phyloP scores from a whole-genome alignment of 2,113 vertebrate species.

The Chunga burmeisteri region DNA sequence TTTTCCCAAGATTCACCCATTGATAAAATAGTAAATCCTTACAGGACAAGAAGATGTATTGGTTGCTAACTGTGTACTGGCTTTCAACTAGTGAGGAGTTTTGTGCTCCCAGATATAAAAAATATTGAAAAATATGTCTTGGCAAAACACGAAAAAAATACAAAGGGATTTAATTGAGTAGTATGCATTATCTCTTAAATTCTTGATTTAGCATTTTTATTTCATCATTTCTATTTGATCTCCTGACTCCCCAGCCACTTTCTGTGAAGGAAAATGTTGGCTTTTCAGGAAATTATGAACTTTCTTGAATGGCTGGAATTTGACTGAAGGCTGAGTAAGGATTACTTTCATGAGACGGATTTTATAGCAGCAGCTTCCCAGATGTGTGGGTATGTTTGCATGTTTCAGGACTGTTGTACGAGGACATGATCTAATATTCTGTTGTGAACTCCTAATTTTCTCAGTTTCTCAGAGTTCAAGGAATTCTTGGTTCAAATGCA shows the following conservation, averaged over 20 bases:
- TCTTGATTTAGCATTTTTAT: not conserved
- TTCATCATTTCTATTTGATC: not conserved
- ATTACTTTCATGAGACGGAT: not conserved
- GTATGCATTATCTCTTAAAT: not conserved
- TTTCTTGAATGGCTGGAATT: not conserved
- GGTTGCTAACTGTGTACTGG: not conserved
- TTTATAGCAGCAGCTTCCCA: not conserved
- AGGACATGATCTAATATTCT: not conserved
- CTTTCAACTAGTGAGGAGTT: not conserved
- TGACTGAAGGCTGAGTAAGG: constrained; percentile 20
- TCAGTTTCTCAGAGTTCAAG: not conserved
- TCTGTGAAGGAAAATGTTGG: not conserved
- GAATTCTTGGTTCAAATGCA: not conserved
- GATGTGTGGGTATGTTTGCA: not conserved
- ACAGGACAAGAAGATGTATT: not conserved
- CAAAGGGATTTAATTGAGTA: not conserved
- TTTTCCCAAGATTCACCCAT: not conserved
- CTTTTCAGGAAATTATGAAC: constrained; percentile 2
- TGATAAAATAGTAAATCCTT: not conserved
- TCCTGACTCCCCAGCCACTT: not conserved
- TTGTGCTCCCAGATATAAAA: not conserved
- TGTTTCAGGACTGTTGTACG: not conserved
- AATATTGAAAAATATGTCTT: not conserved
- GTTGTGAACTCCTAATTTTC: not conserved
- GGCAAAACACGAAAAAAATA: not conserved